Evolutionary conservation across 2,888 invertebrate genomes (phyloP), one percentile per base, ranked within the genome.

Genomic region (Hanleya hanleyi): DNA sequence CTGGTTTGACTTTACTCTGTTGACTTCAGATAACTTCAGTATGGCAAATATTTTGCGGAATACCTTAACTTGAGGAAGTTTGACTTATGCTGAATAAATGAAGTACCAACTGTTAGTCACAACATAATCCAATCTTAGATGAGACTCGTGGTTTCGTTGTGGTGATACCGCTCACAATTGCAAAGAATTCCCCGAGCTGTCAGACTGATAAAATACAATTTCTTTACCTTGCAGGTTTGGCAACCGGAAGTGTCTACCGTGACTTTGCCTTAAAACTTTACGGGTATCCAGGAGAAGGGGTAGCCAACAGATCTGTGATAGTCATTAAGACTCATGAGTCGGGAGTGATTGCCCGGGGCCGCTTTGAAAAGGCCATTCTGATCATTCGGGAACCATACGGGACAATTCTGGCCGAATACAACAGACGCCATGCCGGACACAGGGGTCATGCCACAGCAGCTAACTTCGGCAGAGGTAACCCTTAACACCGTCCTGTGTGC

Each of bases 251-350:
- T 66, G 62, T 76, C n/a, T 81, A 81, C 67, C 73, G 71, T 9
- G 82, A 83, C 70, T 26, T 41, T 4, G 57, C 57, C 26, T 67
- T 83, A 64, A 70, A 64, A 22, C 9, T 47, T 1, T 33, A 67
- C 5, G 81, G 81, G 33, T 81, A 80, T 62, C 80, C 77, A 9
- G 80, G 76, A n/a, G 83, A 83, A 38, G 79, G 81, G 0, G 47
- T 74, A 18, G n/a, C 33, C 22, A 76, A 77, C 67, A 36, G 69
- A 0, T 71, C 77, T 6, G 77, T 75, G 2, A 70, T 82, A 1
- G 71, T 78, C 7, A 74, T 81, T 12, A 81, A 81, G 69, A 81
- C 81, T 9, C 82, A 82, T 66, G 68, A 71, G 38, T 75, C 69
- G 69, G 70, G 74, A 3, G 36, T 51, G 7, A 70, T 69, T 47